Percentiles rank a stretch among this genome's conserved stretches.
phyloP scores from a whole-genome alignment of 2,888 invertebrate genomes.

The Rotaria magnacalcarata region DNA sequence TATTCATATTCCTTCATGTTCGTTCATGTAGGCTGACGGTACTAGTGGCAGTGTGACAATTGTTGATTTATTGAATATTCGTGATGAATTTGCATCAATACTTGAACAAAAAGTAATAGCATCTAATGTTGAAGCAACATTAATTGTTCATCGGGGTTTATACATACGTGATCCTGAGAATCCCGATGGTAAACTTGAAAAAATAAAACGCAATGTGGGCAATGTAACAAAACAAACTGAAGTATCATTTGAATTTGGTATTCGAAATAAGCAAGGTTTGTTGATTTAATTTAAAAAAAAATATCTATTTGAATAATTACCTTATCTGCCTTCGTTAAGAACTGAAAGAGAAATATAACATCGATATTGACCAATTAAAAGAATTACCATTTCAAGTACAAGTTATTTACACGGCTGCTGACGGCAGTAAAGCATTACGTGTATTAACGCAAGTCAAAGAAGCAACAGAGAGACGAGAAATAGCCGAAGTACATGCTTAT shows the following conservation, averaged over 20 bases:
- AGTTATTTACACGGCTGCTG: slow-evolving; percentile 54
- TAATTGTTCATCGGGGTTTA: slow-evolving; percentile 54
- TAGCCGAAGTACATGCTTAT: slow-evolving; percentile 35
- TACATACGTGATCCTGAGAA: slow-evolving; percentile 47
- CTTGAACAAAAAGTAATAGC: slow-evolving; percentile 55
- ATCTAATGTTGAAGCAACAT: slow-evolving; percentile 54
- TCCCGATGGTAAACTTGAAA: slow-evolving; percentile 36
- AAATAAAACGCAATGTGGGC: slow-evolving; percentile 38
- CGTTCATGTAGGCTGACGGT: slow-evolving; percentile 22
- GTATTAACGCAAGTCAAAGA: slow-evolving; percentile 48
- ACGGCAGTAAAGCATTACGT: slow-evolving; percentile 54
- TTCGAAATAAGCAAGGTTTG: slow-evolving; percentile 22
- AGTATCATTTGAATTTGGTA: slow-evolving; percentile 43
- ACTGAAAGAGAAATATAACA: background rate
- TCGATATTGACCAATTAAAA: background rate
- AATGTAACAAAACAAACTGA: slow-evolving; percentile 43
- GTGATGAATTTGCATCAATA: slow-evolving; percentile 56
- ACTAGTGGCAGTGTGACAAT: slow-evolving; percentile 53
- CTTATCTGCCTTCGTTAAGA: background rate
- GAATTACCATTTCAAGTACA: slow-evolving; percentile 55
- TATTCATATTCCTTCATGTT: background rate
- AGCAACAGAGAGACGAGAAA: slow-evolving; percentile 37
- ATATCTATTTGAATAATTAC: background rate
- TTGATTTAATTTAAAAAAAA: background rate
- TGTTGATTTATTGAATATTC: slow-evolving; percentile 56